Base-by-base conservation (phyloP, 2,888 invertebrate genomes). In the Apodemia zela region DNA sequence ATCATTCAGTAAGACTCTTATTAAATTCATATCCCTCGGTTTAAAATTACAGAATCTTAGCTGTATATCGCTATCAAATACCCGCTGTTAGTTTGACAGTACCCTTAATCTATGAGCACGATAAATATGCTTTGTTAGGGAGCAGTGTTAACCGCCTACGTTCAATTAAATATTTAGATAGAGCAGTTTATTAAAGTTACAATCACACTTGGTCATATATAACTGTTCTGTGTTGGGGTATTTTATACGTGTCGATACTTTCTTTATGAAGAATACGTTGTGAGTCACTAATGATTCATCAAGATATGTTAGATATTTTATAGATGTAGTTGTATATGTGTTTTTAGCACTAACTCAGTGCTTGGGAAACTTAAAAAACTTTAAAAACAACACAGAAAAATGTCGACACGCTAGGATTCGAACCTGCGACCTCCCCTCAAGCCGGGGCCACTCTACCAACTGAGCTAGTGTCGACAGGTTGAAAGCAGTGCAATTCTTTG, bases 161-260 rank as follows among this genome's bases (percentile, higher is more conserved):
- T 66, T 65, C 69, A 69, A 69, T 69, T 69, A 69, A 69, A 57
- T 66, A 68, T 68, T 68, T 66, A 69, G 68, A 68, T 65, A 64
- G 62, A 64, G 65, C 66, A 66, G 62, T 65, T 59, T 67, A 68
- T 65, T 65, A 65, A 63, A 25, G 63, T 65, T 47, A 57, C 33
- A 49, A 59, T 59, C 49, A 63, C 65, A 67, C 60, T 61, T 17
- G n/a, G 29, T 62, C 21, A 51, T 62, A 62, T 25, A 62, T 47
- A 33, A 18, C 18, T 17, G 25, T 54, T 25, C 25, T 11, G 18
- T 18, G 10, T 6, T 1, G 51, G 4, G 10, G 51, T 21, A 51
- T 51, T 51, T 17, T 4, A 21, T 11, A 51, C 13, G 11, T 21
- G 13, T 18, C 7, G 13, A 13, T 38, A 38, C 11, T 13, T 38